These are phyloP conservation scores for Gymnorhina tibicen DNA, from an alignment of 2,113 vertebrate species.

Conservation along the genomic window DNA sequence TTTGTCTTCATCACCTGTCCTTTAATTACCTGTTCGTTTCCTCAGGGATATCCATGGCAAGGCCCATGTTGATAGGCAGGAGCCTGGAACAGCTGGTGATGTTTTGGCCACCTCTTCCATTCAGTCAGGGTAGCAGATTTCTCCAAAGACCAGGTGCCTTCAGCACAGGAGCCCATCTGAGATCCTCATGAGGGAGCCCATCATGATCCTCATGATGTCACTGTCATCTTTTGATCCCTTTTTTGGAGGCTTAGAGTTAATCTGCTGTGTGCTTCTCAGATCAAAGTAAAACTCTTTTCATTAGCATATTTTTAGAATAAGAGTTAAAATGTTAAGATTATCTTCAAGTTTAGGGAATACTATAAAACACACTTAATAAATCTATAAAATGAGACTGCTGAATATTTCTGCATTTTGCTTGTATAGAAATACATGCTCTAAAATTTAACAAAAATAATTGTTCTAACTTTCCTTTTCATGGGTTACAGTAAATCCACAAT, in stretches of 20 bases:
- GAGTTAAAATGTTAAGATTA: constrained; percentile 4
- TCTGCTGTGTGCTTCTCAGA: neutral
- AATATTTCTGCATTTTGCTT: constrained; percentile 27
- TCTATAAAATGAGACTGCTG: constrained; percentile 1
- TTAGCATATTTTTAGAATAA: neutral
- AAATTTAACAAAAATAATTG: constrained; percentile 23
- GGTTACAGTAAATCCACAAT: constrained; percentile 27
- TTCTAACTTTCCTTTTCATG: constrained; percentile 18
- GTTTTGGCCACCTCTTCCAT: neutral
- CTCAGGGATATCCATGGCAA: neutral
- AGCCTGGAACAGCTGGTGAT: neutral
- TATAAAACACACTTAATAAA: constrained; percentile 39
- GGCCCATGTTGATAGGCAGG: neutral
- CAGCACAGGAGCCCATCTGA: neutral
- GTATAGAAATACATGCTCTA: constrained; percentile 17
- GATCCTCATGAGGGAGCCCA: neutral
- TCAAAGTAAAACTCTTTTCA: constrained; percentile 4
- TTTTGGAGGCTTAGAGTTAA: neutral
- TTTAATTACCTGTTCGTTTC: neutral
- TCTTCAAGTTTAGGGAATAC: constrained; percentile 8
- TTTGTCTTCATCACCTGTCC: neutral
- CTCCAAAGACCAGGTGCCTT: neutral
- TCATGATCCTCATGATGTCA: too few relatives aligned
- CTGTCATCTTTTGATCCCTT: neutral
- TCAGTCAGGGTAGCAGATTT: neutral